These are phyloP conservation scores for Callopanchax toddi DNA, from an alignment of 2,113 vertebrate species.

Conservation along the genomic window DNA sequence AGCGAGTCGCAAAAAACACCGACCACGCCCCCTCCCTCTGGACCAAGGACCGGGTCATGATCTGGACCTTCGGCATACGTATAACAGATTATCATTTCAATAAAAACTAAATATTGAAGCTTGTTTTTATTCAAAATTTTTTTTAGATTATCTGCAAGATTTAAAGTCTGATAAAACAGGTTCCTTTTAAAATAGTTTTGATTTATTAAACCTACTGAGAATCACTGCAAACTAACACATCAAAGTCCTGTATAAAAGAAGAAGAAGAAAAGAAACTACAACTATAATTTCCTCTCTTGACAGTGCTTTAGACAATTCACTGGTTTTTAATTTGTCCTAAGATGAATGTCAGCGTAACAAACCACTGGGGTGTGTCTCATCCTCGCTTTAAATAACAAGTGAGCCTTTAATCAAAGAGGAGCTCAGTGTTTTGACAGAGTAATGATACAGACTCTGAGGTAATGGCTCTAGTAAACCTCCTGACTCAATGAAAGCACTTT, in stretches of 20 bases:
- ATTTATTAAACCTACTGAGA: too few relatives aligned
- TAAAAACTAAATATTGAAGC: too few relatives aligned
- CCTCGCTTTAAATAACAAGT: slow-evolving; percentile 31
- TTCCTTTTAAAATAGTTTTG: too few relatives aligned
- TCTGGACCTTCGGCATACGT: too few relatives aligned
- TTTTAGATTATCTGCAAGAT: too few relatives aligned
- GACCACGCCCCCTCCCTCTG: too few relatives aligned
- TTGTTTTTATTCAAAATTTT: too few relatives aligned
- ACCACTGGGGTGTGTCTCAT: slow-evolving; percentile 18
- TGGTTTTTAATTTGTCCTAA: slow-evolving; percentile 48
- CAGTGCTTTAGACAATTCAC: slow-evolving; percentile 16
- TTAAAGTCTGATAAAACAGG: too few relatives aligned
- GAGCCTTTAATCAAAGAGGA: slow-evolving; percentile 58
- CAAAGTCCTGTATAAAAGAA: slow-evolving; percentile 34
- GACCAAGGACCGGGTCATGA: too few relatives aligned
- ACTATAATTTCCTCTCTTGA: slow-evolving; percentile 27
- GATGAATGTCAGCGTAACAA: slow-evolving; percentile 26
- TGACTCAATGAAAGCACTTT: slow-evolving; percentile 40
- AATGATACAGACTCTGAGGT: slow-evolving; percentile 54
- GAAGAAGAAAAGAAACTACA: neutral
- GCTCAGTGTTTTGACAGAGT: slow-evolving; percentile 51
- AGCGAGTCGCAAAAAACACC: too few relatives aligned
- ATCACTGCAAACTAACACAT: neutral
- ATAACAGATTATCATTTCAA: too few relatives aligned
- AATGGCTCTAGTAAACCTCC: slow-evolving; percentile 51